These are phyloP conservation scores for Spinus pinus DNA, from an alignment of 2,797 vertebrate species.

Conservation along the genomic window DNA sequence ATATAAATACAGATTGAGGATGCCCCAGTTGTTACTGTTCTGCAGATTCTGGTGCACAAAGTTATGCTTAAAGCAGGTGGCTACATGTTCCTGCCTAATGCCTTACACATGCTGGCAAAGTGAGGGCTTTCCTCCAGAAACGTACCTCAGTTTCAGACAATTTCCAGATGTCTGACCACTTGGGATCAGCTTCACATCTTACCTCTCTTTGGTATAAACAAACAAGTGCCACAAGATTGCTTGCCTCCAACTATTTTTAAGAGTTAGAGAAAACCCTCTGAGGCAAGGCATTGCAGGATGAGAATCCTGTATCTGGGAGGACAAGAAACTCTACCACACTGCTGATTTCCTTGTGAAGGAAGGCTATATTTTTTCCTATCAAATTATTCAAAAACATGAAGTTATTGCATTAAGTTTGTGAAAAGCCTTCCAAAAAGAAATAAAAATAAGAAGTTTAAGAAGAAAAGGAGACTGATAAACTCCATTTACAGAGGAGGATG, in stretches of 20 bases:
- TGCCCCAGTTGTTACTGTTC: neutral
- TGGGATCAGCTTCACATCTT: slow-evolving; percentile 1
- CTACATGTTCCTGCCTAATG: neutral
- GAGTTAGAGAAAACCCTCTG: slow-evolving; percentile 32
- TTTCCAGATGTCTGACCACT: neutral
- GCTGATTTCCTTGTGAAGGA: neutral
- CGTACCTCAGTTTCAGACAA: neutral
- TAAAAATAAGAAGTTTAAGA: neutral
- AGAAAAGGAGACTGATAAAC: neutral
- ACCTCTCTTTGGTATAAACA: slow-evolving; percentile 75
- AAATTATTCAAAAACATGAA: neutral
- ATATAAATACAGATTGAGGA: neutral
- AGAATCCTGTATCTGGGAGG: neutral
- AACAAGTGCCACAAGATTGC: slow-evolving; percentile 27
- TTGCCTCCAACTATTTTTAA: neutral
- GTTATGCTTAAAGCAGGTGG: neutral
- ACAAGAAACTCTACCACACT: neutral
- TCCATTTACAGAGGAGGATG: neutral
- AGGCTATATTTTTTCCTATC: neutral
- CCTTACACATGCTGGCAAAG: neutral
- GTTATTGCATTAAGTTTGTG: slow-evolving; percentile 39
- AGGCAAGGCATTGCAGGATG: neutral
- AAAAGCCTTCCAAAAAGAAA: neutral
- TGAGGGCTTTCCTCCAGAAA: neutral
- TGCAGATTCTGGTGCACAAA: neutral